Evolutionary conservation across 2,888 invertebrate genomes (phyloP).

Genomic region (Euphydryas editha): DNA sequence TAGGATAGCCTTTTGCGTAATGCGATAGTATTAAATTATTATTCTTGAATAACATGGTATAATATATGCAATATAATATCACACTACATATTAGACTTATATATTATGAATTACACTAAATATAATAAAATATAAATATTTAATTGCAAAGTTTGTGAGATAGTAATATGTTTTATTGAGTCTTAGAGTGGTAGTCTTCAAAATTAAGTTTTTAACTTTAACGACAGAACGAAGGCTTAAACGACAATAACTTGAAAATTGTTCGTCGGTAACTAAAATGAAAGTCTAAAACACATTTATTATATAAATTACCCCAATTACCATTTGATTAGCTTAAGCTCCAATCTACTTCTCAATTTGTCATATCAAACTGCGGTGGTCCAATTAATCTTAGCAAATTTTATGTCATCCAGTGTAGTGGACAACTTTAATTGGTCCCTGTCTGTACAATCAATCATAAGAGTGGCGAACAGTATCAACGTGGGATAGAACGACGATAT

Average conservation of each 20-base stretch:
- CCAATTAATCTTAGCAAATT: constrained; percentile 65
- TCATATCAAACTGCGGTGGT: constrained; percentile 40
- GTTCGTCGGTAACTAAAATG: not conserved
- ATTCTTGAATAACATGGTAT: too few species aligned
- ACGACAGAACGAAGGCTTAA: not conserved
- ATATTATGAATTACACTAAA: too few species aligned
- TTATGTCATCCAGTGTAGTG: constrained; percentile 64
- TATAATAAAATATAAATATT: too few species aligned
- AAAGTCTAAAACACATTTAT: not conserved
- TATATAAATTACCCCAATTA: not conserved
- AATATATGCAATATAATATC: too few species aligned
- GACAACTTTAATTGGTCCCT: constrained; percentile 79
- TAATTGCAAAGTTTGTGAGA: too few species aligned
- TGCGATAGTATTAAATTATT: too few species aligned
- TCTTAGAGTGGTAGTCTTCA: not conserved
- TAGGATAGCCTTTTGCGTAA: too few species aligned
- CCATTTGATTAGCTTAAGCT: constrained; percentile 18
- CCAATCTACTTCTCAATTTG: constrained; percentile 41
- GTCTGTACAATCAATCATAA: constrained; percentile 71
- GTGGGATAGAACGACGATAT: constrained; percentile 19
- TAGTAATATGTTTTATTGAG: not conserved
- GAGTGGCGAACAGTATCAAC: constrained; percentile 57
- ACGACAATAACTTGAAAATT: not conserved
- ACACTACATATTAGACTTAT: too few species aligned
- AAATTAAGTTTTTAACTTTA: not conserved